Evolutionary conservation across 2,113 vertebrate genomes (phyloP).

Genomic region (Bagarius yarrelli): DNA sequence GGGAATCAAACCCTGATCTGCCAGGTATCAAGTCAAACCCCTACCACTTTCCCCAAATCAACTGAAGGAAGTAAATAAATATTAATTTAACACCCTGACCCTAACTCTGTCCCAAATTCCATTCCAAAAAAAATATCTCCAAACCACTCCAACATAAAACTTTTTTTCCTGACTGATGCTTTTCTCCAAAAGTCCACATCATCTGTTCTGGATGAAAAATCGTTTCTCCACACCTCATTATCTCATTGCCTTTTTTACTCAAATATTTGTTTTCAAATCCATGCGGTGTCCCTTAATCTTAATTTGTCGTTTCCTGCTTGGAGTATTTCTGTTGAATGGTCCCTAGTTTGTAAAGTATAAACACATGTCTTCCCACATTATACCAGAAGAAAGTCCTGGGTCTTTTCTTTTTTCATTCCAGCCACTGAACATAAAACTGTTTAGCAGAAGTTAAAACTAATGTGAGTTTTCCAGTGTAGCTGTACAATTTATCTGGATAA

Average conservation of each 20-base stretch:
- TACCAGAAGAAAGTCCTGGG: constrained; percentile 15
- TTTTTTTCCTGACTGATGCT: not conserved
- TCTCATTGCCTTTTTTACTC: constrained; percentile 41
- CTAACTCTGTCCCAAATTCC: no score
- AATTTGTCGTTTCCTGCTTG: constrained; percentile 54
- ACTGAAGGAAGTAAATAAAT: no score
- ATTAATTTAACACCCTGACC: no score
- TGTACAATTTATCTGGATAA: not conserved
- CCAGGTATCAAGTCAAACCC: no score
- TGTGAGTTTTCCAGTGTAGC: not conserved
- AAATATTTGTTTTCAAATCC: constrained; percentile 53
- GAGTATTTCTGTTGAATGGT: constrained; percentile 43
- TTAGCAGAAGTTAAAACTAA: constrained; percentile 8
- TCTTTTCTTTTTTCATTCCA: not conserved
- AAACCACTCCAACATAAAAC: not conserved
- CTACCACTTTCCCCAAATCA: no score
- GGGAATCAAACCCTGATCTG: no score
- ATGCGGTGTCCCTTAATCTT: constrained; percentile 34
- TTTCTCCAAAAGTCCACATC: not conserved
- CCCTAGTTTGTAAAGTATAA: constrained; percentile 46
- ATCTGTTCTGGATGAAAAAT: constrained; percentile 31
- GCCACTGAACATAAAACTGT: constrained; percentile 28
- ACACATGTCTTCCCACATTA: constrained; percentile 52
- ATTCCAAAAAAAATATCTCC: no score
- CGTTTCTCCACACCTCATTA: constrained; percentile 48